A percentile compares a stretch with the other conserved stretches of the same genome.
Evolutionary conservation across 2,797 vertebrate genomes (phyloP).

Genomic region (Melanitta fusca): DNA sequence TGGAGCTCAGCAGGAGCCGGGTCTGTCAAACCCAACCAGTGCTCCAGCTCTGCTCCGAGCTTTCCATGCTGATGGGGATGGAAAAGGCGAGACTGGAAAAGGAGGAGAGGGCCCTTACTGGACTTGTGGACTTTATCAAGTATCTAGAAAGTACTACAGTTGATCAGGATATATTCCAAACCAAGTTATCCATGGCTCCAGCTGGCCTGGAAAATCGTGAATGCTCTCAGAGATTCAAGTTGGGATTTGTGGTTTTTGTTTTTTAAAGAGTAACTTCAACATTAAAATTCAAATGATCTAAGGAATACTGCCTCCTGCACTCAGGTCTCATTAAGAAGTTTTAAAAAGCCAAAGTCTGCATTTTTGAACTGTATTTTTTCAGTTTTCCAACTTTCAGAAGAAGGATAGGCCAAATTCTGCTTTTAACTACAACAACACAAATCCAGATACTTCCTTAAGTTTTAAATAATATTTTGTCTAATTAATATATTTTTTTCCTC

Average conservation of each 20-base stretch:
- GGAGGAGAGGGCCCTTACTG: background rate
- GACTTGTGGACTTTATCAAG: background rate
- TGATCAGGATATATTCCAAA: background rate
- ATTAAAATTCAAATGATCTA: background rate
- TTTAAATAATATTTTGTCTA: slow-evolving; percentile 23
- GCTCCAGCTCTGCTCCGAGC: background rate
- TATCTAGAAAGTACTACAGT: rapidly evolving
- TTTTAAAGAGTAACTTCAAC: background rate
- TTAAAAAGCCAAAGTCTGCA: background rate
- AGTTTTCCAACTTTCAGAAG: background rate
- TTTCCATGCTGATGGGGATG: background rate
- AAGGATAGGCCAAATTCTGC: background rate
- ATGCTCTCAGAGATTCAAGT: background rate
- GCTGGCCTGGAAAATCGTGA: rapidly evolving
- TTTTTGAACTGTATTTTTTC: background rate
- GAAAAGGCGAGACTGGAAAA: background rate
- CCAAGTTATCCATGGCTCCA: background rate
- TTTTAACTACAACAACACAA: background rate
- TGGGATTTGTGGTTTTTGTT: background rate
- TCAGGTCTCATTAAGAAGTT: background rate
- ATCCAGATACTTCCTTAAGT: background rate
- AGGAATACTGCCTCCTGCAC: background rate
- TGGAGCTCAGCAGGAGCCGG: background rate
- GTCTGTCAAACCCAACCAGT: background rate
- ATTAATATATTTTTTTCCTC: background rate